phyloP scores from a whole-genome alignment of 2,113 vertebrate genomes.

The Pan troglodytes region NHGRI_mPanTro3-v2.1_pri NC_072407.2:102308001-102308500 shows the following conservation, averaged over 20 bases:
- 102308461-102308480: not conserved
- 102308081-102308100: not conserved
- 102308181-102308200: not conserved
- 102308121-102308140: not conserved
- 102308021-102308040: not conserved
- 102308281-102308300: not conserved
- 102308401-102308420: not conserved
- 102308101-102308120: not conserved
- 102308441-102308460: not conserved
- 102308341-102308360: slow-evolving; percentile 20
- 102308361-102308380: not conserved
- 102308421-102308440: not conserved
- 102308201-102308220: not conserved
- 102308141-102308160: not conserved
- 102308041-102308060: not conserved
- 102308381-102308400: not conserved
- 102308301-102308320: not conserved
- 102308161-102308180: not conserved
- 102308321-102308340: not conserved
- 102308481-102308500: slow-evolving; percentile 6
- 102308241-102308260: not conserved
- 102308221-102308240: not conserved
- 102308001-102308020: not conserved
- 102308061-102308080: not conserved
- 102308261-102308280: slow-evolving; percentile 16